Conservation (phyloP, 37 sponge, comb jelly and placozoan species). For the Mnemiopsis leidyi region DNA sequence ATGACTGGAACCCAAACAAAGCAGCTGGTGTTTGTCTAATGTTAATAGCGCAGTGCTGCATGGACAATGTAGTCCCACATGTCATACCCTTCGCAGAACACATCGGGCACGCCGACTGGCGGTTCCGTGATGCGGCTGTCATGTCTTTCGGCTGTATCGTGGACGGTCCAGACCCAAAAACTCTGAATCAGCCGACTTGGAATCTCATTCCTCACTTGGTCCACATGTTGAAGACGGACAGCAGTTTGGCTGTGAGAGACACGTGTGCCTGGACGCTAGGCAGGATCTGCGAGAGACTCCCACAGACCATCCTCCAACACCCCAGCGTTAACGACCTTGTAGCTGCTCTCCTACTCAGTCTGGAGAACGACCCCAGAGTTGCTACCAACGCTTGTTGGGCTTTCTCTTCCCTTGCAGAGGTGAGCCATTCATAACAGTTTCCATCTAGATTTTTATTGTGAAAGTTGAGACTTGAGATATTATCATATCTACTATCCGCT, state of each 20-base stretch:
- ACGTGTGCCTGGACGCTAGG: slow-evolving; percentile 97
- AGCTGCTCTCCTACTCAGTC: slow-evolving; percentile 70
- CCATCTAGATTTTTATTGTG: no score
- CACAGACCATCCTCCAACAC: slow-evolving; percentile 74
- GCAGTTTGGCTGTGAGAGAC: slow-evolving; percentile 84
- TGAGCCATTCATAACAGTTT: no score
- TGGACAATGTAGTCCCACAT: slow-evolving; percentile 74
- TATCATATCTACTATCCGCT: no score
- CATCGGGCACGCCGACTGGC: slow-evolving; percentile 77
- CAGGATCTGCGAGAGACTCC: slow-evolving; percentile 86
- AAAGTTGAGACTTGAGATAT: no score
- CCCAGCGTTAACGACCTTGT: slow-evolving; percentile 72
- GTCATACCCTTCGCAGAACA: slow-evolving; percentile 81
- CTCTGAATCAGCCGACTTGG: slow-evolving; percentile 58
- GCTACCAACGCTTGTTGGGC: slow-evolving; percentile 99
- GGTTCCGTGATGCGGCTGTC: slow-evolving; percentile 87
- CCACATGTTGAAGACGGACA: slow-evolving; percentile 74
- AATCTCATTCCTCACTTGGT: slow-evolving; percentile 77
- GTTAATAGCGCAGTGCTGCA: slow-evolving; percentile 84
- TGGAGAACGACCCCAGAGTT: slow-evolving; percentile 86
- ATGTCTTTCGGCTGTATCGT: slow-evolving; percentile 83
- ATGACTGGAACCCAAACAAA: slow-evolving; percentile 99
- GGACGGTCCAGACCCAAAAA: slow-evolving; percentile 70
- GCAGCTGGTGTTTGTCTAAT: slow-evolving; percentile 97
- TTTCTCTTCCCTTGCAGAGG: slow-evolving; percentile 91